These are phyloP conservation scores for Melanostoma mellinum DNA, from an alignment of 2,888 invertebrate genomes.

Conservation along the genomic window DNA sequence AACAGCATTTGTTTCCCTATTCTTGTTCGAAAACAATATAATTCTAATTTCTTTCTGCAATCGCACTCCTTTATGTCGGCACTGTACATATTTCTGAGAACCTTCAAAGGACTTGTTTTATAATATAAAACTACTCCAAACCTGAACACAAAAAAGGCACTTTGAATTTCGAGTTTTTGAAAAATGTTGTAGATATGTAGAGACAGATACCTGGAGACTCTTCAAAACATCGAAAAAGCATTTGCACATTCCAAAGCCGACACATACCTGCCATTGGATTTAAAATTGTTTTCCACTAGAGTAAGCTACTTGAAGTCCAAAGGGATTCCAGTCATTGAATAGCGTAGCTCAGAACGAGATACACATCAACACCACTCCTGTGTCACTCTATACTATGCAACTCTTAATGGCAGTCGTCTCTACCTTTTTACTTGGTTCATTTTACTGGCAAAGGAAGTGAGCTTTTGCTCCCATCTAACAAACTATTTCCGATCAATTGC, in stretches of 20 bases:
- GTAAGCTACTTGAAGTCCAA: constrained; percentile 54
- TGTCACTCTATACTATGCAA: constrained; percentile 29
- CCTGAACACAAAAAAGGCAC: too few species aligned
- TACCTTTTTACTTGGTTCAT: constrained; percentile 11
- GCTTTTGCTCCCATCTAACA: constrained; percentile 30
- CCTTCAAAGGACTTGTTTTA: too few species aligned
- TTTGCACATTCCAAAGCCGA: constrained; percentile 22
- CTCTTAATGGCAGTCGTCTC: constrained; percentile 16
- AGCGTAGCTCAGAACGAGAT: constrained; percentile 23
- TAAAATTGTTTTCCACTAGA: constrained; percentile 4
- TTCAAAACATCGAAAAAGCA: constrained; percentile 21
- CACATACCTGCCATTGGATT: constrained; percentile 7
- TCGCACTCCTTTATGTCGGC: too few species aligned
- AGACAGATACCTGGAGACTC: constrained; percentile 22
- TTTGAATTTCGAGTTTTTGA: too few species aligned
- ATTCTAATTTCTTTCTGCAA: too few species aligned
- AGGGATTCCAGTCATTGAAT: constrained; percentile 43
- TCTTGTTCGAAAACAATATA: too few species aligned
- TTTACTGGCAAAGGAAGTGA: constrained; percentile 36
- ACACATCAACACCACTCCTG: constrained; percentile 3
- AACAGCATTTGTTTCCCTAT: too few species aligned
- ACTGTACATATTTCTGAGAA: too few species aligned
- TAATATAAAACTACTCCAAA: too few species aligned
- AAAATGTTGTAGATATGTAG: too few species aligned
- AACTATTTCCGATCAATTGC: constrained; percentile 62